Base-by-base conservation (phyloP, 2,113 vertebrate genomes). In the Zeus faber region DNA sequence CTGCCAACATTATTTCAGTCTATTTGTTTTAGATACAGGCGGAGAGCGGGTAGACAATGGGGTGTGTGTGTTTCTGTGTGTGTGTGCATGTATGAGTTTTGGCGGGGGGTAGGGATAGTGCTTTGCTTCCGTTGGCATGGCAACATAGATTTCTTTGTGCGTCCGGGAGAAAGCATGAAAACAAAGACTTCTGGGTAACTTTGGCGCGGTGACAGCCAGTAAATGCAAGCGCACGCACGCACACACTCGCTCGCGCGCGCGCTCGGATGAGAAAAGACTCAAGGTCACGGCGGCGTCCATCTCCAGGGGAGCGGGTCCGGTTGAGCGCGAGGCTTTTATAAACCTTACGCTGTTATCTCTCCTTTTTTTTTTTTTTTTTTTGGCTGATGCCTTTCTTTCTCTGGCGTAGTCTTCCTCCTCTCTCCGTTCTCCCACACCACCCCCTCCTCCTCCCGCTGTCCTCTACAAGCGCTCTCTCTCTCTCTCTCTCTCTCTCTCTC, bases 71-170 rank as follows among this genome's bases (percentile, higher is more conserved):
- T n/a, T n/a, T n/a, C n/a, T 58, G 58, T 54, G 55, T 70, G 58
- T 49, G 40, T 37, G 18, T 44, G 43, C 62, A 53, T 40, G 20
- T 45, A 35, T n/a, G 8, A 31, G 17, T 41, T 67, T 61, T 55
- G 60, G 43, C 61, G 22, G 58, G 35, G 24, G 3, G 49, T 41
- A 58, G 35, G 3, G 56, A 68, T 52, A 25, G 54, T 55, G 37
- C 54, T 50, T 60, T 7, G 63, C 72, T 81, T 80, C 63, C 47
- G 82, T 85, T 81, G 80, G 79, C 82, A 87, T 83, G 70, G 85
- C 72, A 85, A 82, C 85, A n/a, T n/a, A 64, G 68, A 72, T 81
- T 79, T 77, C 69, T 79, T 83, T 82, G 77, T 83, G 73, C 44
- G 76, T 77, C 7, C 29, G 27, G 23, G 31, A 37, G 31, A 37